Base-by-base conservation (phyloP, 2,797 vertebrate species). In the Schizopygopsis malacanthus region DNA sequence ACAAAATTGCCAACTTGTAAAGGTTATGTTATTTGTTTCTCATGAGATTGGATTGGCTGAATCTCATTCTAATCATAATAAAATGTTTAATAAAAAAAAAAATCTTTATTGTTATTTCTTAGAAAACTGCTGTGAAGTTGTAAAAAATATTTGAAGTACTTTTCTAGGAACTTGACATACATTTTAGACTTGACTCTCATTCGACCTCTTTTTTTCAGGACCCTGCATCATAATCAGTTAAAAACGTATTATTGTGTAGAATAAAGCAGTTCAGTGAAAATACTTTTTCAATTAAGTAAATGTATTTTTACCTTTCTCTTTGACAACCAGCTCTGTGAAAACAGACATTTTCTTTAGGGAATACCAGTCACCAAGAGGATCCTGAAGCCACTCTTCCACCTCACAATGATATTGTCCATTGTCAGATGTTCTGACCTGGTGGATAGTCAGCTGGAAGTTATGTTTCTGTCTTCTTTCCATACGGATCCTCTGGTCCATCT, bases 381-480 rank as follows among this genome's bases (percentile, higher is more conserved):
- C 94, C 81, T 93, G 93, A 6, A 93, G 89, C 93, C 93, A 96
- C 90, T 96, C 95, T 69, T 77, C 90, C 69, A 96, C 94, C 75
- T 87, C 33, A 79, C 95, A 96, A 0, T 2, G 1, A 79, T 96
- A 95, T 0, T 2, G 18, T 9, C 94, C 95, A 0, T 12, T 52
- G 84, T 96, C 95, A 71, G 92, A 85, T 28, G 83, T 61, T 72
- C 85, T 87, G 0, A 87, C 82, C 12, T 94, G 94, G 2, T 92
- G 87, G 61, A 99, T 93, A 12, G 28, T 92, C 75, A 99, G 86
- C 88, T 92, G 88, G 91, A 97, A 97, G 22, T 61, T 87, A 1
- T 9, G 87, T 82, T 73, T 95, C 85, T 0, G 84, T 82, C 41
- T 90, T 47, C 89, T 93, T 71, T 1, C 88, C 88, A 91, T 82